These are phyloP conservation scores for Mesorhabditis belari DNA, from an alignment of 2,888 invertebrate species.

Conservation along the genomic window DNA sequence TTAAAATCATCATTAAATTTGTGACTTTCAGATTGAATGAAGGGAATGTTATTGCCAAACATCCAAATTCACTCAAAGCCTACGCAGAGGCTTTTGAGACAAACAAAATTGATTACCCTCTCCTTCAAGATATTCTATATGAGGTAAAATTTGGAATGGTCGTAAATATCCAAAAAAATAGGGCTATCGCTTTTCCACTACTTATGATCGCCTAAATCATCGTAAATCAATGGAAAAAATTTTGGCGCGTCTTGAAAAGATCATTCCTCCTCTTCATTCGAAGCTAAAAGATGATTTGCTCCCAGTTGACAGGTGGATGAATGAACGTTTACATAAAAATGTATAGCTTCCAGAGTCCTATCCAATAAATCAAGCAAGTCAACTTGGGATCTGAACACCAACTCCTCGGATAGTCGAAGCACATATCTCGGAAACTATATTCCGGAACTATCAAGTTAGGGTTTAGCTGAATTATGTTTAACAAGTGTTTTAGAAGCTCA, in stretches of 20 bases:
- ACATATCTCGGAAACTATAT: not conserved
- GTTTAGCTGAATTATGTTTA: no score
- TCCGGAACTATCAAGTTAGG: not conserved
- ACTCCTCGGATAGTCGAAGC: not conserved
- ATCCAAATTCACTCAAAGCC: not conserved
- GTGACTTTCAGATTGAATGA: not conserved
- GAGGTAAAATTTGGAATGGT: constrained; percentile 9
- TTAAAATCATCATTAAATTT: no score
- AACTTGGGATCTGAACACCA: not conserved
- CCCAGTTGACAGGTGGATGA: no score
- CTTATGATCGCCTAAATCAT: constrained; percentile 31
- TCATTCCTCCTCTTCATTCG: constrained; percentile 3
- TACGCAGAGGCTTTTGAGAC: not conserved
- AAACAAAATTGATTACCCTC: constrained; percentile 19
- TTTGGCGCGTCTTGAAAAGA: constrained; percentile 9
- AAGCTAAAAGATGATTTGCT: not conserved
- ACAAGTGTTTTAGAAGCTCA: no score
- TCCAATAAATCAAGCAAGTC: not conserved
- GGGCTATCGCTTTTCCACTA: constrained; percentile 31
- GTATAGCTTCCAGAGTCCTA: no score
- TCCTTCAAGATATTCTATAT: constrained; percentile 37
- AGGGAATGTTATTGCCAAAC: not conserved
- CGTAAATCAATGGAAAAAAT: constrained; percentile 23
- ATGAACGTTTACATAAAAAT: no score
- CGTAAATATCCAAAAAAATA: not conserved